Percentiles rank a stretch among this genome's conserved stretches.
These are phyloP conservation scores for Muntiacus muntjak DNA, from an alignment of 2,113 vertebrate genomes.

Conservation along the genomic window DNA sequence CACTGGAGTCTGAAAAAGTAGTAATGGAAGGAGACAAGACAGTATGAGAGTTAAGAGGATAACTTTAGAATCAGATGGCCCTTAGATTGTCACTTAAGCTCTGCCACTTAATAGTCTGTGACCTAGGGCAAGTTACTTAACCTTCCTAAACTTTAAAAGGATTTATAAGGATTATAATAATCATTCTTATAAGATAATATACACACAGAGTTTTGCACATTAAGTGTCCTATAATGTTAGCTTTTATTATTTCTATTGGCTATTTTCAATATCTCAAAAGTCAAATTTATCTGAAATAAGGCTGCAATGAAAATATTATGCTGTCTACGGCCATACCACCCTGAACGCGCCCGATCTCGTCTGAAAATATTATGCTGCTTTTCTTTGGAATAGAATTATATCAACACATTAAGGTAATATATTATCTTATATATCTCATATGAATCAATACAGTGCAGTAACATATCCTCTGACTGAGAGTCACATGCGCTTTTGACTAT, in stretches of 20 bases:
- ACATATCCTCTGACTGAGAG: neutral
- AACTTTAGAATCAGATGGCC: neutral
- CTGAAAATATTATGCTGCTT: neutral
- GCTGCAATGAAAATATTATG: neutral
- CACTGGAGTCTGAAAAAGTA: neutral
- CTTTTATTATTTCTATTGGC: neutral
- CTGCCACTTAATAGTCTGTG: neutral
- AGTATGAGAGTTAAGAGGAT: neutral
- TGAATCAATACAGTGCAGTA: neutral
- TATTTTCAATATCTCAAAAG: conserved; percentile 37
- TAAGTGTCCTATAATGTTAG: neutral
- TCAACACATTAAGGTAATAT: neutral
- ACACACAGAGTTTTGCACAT: neutral
- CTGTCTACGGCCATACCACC: neutral
- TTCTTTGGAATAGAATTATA: neutral
- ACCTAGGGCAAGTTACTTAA: neutral
- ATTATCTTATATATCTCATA: neutral
- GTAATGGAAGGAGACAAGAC: neutral
- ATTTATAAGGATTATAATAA: neutral
- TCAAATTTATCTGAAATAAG: neutral
- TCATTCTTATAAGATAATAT: neutral
- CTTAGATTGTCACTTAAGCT: neutral
- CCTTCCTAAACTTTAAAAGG: neutral
- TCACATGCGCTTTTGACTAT: conserved; percentile 9
- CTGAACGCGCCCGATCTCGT: too few species aligned